Evolutionary conservation across 2,113 vertebrate genomes (phyloP), one percentile per base, ranked within the genome.

Genomic region (Psephotus haematonotus): DNA sequence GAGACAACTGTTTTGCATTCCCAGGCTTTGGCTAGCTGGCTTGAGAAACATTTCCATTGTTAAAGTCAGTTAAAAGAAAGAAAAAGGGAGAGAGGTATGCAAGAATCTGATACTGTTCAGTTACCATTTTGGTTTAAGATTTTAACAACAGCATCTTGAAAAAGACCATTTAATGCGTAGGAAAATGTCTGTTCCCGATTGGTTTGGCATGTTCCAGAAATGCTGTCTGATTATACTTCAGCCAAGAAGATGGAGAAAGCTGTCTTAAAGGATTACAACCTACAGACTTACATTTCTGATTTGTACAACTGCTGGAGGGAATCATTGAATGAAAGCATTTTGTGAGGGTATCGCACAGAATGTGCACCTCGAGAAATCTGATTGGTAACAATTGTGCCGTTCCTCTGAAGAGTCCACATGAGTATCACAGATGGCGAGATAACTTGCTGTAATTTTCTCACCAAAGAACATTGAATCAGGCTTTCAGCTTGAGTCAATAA

Each of bases 341-440:
- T 93, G 64, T 63, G 75, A 95, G 63, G 46, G 65, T 64, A 74
- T 62, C 1, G 3, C 64, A 81, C 60, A 86, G 57, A 87, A 72
- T 18, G 62, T 72, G 62, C 69, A 84, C 53, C 82, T 82, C n/a
- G 31, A 79, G 12, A 43, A 90, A 35, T 89, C 43, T 97, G 97
- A 97, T 65, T 94, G 97, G 97, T 90, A 97, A 89, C 83, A 95
- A 95, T 90, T 46, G 35, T 69, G 82, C 64, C 74, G 82, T 90
- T 92, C 57, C 75, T 87, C 87, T 82, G 84, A 97, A n/a, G 81
- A 94, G 82, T 67, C 92, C 86, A 91, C 91, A 95, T 33, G 39
- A 97, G 85, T 86, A 94, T 83, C 94, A 85, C 93, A 97, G 97
- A 97, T 94, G 90, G 96, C n/a, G 16, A 96, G 96, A 95, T 94